These are phyloP conservation scores for Eupeodes corollae DNA, from an alignment of 1,140 invertebrate species.

Conservation along the genomic window DNA sequence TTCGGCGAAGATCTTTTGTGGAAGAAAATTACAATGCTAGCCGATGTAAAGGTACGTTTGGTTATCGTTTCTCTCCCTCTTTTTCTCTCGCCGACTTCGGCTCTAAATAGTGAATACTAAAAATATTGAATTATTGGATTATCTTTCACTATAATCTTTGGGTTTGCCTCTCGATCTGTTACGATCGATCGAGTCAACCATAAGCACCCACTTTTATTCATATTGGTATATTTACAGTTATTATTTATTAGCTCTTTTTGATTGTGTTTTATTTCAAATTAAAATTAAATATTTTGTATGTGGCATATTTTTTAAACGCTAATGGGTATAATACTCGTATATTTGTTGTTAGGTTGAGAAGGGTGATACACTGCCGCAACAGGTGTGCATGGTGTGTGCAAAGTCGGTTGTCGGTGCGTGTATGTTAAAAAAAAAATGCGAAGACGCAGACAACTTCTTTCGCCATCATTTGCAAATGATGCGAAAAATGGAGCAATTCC, in stretches of 20 bases:
- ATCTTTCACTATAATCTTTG: no score
- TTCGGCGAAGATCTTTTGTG: slow-evolving; percentile 34
- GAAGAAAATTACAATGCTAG: slow-evolving; percentile 33
- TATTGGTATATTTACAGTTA: no score
- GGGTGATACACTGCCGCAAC: slow-evolving; percentile 30
- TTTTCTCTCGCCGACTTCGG: not conserved
- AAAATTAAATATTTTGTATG: no score
- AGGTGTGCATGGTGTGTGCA: slow-evolving; percentile 30
- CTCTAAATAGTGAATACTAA: no score
- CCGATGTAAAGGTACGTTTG: slow-evolving; percentile 29
- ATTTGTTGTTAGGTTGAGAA: slow-evolving; percentile 21
- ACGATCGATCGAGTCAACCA: no score
- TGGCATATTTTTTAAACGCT: not conserved
- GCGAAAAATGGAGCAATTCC: slow-evolving; percentile 21
- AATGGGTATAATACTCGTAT: not conserved
- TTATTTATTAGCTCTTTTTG: no score
- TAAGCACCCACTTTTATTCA: no score
- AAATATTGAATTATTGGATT: no score
- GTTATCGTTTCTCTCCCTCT: slow-evolving; percentile 10
- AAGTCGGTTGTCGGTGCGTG: slow-evolving; percentile 31
- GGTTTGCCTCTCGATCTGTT: no score
- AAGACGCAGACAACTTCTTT: slow-evolving; percentile 33
- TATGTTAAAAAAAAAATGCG: slow-evolving; percentile 32
- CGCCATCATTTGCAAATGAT: slow-evolving; percentile 26
- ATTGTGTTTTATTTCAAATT: no score